Conservation (phyloP, 2,113 vertebrate species). For the Corydoras sp. region DNA sequence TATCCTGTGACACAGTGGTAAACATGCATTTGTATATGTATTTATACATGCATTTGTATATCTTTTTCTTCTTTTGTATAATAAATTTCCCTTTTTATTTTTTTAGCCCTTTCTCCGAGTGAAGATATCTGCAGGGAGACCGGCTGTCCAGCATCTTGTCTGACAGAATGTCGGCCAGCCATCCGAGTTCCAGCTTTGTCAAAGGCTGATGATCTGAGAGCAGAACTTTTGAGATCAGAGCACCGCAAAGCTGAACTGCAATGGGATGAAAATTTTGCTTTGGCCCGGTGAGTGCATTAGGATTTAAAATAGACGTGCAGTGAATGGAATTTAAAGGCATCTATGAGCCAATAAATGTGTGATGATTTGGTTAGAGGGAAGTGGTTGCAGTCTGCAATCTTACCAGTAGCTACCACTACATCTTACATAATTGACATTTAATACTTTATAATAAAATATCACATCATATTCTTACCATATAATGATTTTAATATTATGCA, state of each 20-base stretch:
- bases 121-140: constrained; percentile 45
- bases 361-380: too few relatives aligned
- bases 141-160: constrained; percentile 24
- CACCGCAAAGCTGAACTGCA: constrained; percentile 64
- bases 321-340: too few relatives aligned
- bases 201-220: constrained; percentile 63
- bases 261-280: constrained; percentile 60
- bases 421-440: too few relatives aligned
- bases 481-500: neutral
- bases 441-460: too few relatives aligned
- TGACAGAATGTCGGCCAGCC: constrained; percentile 46
- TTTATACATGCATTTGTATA: too few relatives aligned
- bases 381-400: too few relatives aligned
- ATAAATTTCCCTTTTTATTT: neutral
- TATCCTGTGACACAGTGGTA: too few relatives aligned
- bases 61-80: too few relatives aligned
- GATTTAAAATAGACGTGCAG: too few relatives aligned
- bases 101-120: constrained; percentile 21
- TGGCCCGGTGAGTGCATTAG: constrained; percentile 50
- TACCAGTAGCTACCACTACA: too few relatives aligned
- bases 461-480: neutral
- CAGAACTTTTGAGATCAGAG: constrained; percentile 64
- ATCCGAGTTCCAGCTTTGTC: constrained; percentile 49
- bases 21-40: too few relatives aligned
- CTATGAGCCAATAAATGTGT: too few relatives aligned